phyloP scores from a whole-genome alignment of 2,888 invertebrate genomes.

The Ligdia adustata region DNA sequence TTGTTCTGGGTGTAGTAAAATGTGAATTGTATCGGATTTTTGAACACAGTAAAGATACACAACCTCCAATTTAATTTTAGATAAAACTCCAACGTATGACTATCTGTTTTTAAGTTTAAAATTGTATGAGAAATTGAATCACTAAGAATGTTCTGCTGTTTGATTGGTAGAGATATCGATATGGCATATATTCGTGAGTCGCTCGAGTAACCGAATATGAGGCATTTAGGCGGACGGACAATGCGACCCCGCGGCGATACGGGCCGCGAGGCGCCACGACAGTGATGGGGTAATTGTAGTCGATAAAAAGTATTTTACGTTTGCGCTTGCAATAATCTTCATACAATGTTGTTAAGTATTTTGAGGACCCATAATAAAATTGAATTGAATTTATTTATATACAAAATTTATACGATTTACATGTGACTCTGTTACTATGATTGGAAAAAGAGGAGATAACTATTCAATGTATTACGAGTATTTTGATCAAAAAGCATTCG shows the following conservation, averaged over 20 bases:
- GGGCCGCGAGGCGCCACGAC: conserved; percentile 71
- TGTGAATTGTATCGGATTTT: conserved; percentile 70
- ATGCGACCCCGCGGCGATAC: conserved; percentile 71
- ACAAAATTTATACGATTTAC: too few relatives aligned
- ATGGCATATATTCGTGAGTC: conserved; percentile 68
- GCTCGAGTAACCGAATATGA: conserved; percentile 80
- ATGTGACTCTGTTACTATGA: too few relatives aligned
- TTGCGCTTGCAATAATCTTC: too few relatives aligned
- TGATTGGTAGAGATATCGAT: conserved; percentile 61
- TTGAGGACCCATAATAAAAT: too few relatives aligned
- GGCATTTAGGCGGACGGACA: conserved; percentile 77
- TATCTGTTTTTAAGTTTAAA: conserved; percentile 29
- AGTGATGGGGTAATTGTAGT: conserved; percentile 47
- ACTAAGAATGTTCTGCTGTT: conserved; percentile 49
- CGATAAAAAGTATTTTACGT: too few relatives aligned
- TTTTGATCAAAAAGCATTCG: too few relatives aligned
- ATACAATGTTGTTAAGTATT: too few relatives aligned
- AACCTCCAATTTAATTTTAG: conserved; percentile 17
- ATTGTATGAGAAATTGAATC: conserved; percentile 21
- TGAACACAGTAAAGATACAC: conserved; percentile 18
- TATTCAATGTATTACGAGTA: too few relatives aligned
- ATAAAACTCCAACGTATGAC: conserved; percentile 38
- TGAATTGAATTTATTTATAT: too few relatives aligned
- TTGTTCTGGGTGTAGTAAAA: conserved; percentile 76
- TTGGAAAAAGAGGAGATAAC: too few relatives aligned